Evolutionary conservation across 1,140 invertebrate genomes (phyloP).

Genomic region (Penaeus indicus): DNA sequence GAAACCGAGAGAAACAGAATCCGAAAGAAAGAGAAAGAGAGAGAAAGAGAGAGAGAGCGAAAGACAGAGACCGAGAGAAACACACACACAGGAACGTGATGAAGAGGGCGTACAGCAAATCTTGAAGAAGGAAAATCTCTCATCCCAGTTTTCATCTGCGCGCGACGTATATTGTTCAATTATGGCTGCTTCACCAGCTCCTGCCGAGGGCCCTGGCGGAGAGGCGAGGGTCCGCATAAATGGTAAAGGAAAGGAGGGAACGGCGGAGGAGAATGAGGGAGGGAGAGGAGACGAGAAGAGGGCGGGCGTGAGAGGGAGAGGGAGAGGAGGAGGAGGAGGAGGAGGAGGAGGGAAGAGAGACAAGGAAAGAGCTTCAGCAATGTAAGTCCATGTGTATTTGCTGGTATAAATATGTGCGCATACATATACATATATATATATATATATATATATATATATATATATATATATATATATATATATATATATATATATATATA

Average conservation of each 20-base stretch:
- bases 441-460: background rate
- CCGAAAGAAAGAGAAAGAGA: too few species aligned
- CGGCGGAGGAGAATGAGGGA: background rate
- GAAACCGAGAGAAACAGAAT: background rate
- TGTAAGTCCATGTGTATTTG: background rate
- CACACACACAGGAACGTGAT: background rate
- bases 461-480: slow-evolving; percentile 3
- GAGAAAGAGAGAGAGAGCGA: too few species aligned
- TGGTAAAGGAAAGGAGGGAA: background rate
- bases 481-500: background rate
- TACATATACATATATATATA: background rate
- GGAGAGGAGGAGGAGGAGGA: too few species aligned
- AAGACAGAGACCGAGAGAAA: background rate
- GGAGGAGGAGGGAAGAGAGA: background rate
- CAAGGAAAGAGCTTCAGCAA: background rate
- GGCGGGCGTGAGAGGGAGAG: too few species aligned
- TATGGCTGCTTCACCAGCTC: too few species aligned
- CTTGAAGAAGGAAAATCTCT: too few species aligned
- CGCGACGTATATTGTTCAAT: too few species aligned
- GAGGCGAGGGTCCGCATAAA: background rate
- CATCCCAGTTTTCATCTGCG: background rate
- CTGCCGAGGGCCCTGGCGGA: too few species aligned
- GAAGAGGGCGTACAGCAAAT: background rate
- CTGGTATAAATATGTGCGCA: too few species aligned
- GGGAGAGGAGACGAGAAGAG: background rate